phyloP scores from a whole-genome alignment of 2,797 vertebrate genomes.

The Sternarchorhynchus goeldii region DNA sequence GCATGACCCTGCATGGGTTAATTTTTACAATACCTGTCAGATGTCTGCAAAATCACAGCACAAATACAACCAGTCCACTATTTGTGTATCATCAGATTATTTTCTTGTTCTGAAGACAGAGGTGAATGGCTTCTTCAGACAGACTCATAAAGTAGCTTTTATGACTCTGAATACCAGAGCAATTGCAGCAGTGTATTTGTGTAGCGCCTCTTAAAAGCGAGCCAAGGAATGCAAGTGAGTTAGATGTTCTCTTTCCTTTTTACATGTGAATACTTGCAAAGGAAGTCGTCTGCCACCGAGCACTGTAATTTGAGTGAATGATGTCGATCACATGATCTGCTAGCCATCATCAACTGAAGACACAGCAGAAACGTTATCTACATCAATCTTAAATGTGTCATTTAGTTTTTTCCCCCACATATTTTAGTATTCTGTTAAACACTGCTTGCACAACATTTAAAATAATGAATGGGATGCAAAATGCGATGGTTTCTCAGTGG shows the following conservation, averaged over 20 bases:
- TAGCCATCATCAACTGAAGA: slow-evolving; percentile 61
- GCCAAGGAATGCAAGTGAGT: slow-evolving; percentile 77
- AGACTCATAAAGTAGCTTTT: slow-evolving; percentile 80
- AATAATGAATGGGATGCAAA: neutral
- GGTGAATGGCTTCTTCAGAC: slow-evolving; percentile 75
- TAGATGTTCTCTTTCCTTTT: slow-evolving; percentile 72
- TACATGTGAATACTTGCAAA: slow-evolving; percentile 80
- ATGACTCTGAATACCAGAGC: slow-evolving; percentile 78
- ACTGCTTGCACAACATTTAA: neutral
- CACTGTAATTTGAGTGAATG: slow-evolving; percentile 82
- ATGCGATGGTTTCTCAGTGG: neutral
- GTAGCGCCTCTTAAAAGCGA: slow-evolving; percentile 77
- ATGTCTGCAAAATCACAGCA: slow-evolving; percentile 63
- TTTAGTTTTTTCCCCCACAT: neutral
- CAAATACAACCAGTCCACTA: slow-evolving; percentile 65
- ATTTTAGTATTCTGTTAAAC: neutral
- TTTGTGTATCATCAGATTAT: slow-evolving; percentile 67
- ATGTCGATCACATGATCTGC: slow-evolving; percentile 79
- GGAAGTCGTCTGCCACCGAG: slow-evolving; percentile 77
- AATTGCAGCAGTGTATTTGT: slow-evolving; percentile 77
- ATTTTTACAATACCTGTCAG: slow-evolving; percentile 24
- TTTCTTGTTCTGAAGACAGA: slow-evolving; percentile 69
- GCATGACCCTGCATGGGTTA: neutral
- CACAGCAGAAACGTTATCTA: slow-evolving; percentile 19
- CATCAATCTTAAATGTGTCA: slow-evolving; percentile 27